Conservation (phyloP, 2,113 vertebrate species). For the Pithys albifrons region DNA sequence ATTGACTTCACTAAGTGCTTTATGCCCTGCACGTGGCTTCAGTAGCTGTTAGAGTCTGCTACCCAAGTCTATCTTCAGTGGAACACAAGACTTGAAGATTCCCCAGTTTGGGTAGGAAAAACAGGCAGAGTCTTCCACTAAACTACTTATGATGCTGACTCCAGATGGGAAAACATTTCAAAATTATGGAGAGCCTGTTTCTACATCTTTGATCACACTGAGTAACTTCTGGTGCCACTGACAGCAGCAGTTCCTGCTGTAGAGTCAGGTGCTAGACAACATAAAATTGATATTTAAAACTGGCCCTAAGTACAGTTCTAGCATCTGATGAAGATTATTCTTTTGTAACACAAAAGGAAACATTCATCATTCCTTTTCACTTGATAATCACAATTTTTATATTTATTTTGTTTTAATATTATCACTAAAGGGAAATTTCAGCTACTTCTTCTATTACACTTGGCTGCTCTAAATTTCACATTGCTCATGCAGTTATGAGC, state of each 20-base stretch:
- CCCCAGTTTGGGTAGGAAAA: background rate
- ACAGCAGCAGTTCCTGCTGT: background rate
- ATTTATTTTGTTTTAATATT: background rate
- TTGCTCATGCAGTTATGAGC: slow-evolving; percentile 34
- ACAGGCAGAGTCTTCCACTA: background rate
- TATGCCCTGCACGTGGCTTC: background rate
- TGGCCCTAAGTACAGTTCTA: background rate
- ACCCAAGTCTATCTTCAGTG: background rate
- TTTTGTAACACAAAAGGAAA: background rate
- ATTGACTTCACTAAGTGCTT: background rate
- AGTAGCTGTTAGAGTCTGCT: background rate
- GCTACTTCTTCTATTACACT: background rate
- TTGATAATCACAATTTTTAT: background rate
- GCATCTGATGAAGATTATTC: background rate
- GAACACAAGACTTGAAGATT: background rate
- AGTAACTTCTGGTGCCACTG: background rate
- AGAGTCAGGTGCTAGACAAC: background rate
- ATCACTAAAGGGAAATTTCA: background rate
- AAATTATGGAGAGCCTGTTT: background rate
- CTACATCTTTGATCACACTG: slow-evolving; percentile 16
- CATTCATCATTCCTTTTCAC: background rate
- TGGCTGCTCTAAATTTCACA: slow-evolving; percentile 25
- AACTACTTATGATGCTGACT: background rate
- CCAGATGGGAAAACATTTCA: slow-evolving; percentile 25
- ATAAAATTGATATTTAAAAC: background rate